phyloP scores from a whole-genome alignment of 2,113 vertebrate genomes.

The Corythaeola cristata region DNA sequence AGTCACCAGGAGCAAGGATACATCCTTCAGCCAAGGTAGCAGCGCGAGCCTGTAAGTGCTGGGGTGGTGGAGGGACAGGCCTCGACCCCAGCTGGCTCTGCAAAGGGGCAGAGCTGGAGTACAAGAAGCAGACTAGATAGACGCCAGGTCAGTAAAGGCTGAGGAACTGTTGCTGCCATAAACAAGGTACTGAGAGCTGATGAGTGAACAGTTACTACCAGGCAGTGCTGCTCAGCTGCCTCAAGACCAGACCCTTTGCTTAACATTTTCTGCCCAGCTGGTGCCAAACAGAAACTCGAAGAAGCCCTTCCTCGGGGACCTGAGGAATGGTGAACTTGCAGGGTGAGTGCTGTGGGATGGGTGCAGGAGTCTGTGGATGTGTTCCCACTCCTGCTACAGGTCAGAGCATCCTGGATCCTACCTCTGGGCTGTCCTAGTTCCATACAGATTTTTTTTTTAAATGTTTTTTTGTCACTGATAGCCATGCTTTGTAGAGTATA shows the following conservation, averaged over 20 bases:
- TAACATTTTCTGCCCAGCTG: background rate
- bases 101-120: background rate
- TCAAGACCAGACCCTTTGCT: background rate
- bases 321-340: background rate
- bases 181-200: background rate
- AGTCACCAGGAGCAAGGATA: background rate
- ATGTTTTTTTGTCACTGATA: background rate
- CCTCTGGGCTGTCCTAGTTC: background rate
- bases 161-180: background rate
- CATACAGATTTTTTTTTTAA: background rate
- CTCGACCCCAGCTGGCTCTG: background rate
- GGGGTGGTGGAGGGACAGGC: rapidly evolving
- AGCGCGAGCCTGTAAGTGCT: background rate
- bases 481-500: background rate
- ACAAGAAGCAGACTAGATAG: background rate
- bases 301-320: background rate
- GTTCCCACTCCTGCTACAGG: background rate
- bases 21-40: background rate
- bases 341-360: background rate
- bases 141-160: background rate
- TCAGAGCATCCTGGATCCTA: background rate
- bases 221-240: background rate
- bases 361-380: background rate
- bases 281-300: too few relatives aligned
- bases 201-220: background rate